Conservation (phyloP, 2,797 vertebrate genomes). For the Galago senegalensis region DNA sequence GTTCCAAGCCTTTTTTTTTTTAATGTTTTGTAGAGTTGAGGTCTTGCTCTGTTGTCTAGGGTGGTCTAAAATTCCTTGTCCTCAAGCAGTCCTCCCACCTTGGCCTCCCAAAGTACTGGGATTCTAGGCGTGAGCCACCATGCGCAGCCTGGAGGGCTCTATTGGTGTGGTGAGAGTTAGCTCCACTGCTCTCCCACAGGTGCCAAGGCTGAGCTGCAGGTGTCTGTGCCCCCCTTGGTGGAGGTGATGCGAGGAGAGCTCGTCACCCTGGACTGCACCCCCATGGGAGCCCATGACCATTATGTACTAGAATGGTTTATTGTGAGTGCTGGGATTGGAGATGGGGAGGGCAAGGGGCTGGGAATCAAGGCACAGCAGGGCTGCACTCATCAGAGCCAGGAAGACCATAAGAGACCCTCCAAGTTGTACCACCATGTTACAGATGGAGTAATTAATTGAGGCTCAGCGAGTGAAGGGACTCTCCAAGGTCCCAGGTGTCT, state of each 20-base stretch:
- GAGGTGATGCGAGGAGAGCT: constrained; percentile 89
- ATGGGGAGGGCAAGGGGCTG: accelerated
- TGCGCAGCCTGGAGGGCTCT: neutral
- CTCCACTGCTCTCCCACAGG: constrained; percentile 80
- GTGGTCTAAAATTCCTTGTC: neutral
- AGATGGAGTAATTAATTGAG: neutral
- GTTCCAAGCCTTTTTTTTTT: neutral
- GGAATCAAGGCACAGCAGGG: neutral
- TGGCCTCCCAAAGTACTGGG: neutral
- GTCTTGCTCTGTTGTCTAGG: neutral
- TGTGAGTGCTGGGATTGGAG: constrained; percentile 88
- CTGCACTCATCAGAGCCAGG: neutral
- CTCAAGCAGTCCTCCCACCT: neutral
- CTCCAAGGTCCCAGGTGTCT: neutral
- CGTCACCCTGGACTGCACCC: constrained; percentile 89
- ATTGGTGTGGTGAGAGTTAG: neutral
- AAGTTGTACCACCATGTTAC: neutral
- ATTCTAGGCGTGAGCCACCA: neutral
- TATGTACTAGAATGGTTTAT: constrained; percentile 91
- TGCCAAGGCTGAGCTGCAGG: constrained; percentile 84
- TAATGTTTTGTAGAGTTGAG: neutral
- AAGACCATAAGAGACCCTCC: neutral
- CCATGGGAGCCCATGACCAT: constrained; percentile 15
- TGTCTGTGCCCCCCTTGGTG: constrained; percentile 86
- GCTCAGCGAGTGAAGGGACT: neutral